Evolutionary conservation across 2,888 invertebrate genomes (phyloP), one percentile per base, ranked within the genome.

Genomic region (Chrysotoxum bicinctum): DNA sequence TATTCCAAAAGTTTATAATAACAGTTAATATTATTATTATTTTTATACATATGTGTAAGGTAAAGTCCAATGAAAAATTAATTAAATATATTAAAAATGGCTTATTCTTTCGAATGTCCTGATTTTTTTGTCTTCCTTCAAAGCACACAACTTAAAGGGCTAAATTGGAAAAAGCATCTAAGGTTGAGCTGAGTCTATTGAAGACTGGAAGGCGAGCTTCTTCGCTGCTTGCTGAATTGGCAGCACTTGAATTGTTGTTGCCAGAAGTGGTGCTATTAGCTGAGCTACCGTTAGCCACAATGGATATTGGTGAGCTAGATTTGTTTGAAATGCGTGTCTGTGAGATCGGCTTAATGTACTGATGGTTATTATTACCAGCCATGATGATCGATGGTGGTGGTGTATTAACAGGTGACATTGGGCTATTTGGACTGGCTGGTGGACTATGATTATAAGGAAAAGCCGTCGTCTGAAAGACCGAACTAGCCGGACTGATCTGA

Each of bases 141-240:
- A 62, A 50, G 30, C 32, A 52, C 5, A 52, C 80, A 87, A 87
- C 87, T 89, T 89, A 90, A 78, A 90, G 89, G 76, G 89, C 90
- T 88, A 89, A 79, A 79, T 90, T 89, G 79, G 89, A 83, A 78
- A 88, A 88, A 80, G 89, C 90, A 87, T 93, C 91, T 83, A 93
- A 90, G 74, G 93, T 93, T 87, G 93, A 93, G 90, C 94, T 94
- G 89, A 95, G 93, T 89, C 94, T 93, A 92, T 95, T 95, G 93
- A 97, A 97, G 40, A 97, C 96, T 54, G 97, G 97, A 91, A 97
- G 93, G 89, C 97, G 93, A 66, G 94, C 94, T 85, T 95, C 95
- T 81, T 94, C 94, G 87, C 87, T 88, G 76, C 89, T 89, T 30
- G 58, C 70, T 4, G 82, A 84, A 72, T 78, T 80, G 62, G 72